Evolutionary conservation across 2,888 invertebrate genomes (phyloP).

Genomic region (Pseudococcus longispinus): DNA sequence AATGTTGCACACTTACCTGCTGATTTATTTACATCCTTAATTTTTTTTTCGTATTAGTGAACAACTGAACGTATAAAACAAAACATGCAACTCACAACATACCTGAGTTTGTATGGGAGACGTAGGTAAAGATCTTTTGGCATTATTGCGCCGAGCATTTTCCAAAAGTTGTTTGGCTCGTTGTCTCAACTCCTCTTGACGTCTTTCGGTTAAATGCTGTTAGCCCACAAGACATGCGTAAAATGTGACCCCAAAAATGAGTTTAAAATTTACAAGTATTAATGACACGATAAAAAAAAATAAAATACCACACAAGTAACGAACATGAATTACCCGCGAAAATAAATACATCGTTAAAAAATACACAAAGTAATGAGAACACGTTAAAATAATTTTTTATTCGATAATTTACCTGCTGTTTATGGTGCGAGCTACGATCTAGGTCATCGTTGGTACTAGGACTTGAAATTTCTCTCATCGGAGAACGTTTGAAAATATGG

Average conservation of each 20-base stretch:
- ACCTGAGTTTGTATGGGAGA: slow-evolving; percentile 58
- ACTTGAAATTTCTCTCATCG: slow-evolving; percentile 27
- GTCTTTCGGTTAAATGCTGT: slow-evolving; percentile 78
- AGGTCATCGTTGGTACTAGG: slow-evolving; percentile 14
- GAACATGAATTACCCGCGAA: not conserved
- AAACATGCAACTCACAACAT: slow-evolving; percentile 3
- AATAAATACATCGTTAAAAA: not conserved
- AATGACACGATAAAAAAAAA: not conserved
- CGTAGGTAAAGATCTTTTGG: slow-evolving; percentile 62
- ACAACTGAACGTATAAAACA: not conserved
- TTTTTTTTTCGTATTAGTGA: not conserved
- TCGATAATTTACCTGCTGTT: slow-evolving; percentile 45
- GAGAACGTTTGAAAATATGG: slow-evolving; percentile 36
- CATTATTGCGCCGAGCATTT: slow-evolving; percentile 75
- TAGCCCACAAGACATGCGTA: slow-evolving; percentile 59
- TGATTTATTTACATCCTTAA: not conserved
- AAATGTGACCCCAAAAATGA: slow-evolving; percentile 37
- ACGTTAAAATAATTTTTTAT: not conserved
- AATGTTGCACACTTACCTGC: not conserved
- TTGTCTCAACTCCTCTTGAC: slow-evolving; percentile 80
- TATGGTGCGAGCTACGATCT: slow-evolving; percentile 27
- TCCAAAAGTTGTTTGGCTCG: slow-evolving; percentile 83
- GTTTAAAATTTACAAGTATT: slow-evolving; percentile 36
- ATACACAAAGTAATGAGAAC: not conserved
- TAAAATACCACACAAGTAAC: not conserved